Evolutionary conservation across 2,888 invertebrate genomes (phyloP), one percentile per base, ranked within the genome.

Genomic region (Amiota mariae): DNA sequence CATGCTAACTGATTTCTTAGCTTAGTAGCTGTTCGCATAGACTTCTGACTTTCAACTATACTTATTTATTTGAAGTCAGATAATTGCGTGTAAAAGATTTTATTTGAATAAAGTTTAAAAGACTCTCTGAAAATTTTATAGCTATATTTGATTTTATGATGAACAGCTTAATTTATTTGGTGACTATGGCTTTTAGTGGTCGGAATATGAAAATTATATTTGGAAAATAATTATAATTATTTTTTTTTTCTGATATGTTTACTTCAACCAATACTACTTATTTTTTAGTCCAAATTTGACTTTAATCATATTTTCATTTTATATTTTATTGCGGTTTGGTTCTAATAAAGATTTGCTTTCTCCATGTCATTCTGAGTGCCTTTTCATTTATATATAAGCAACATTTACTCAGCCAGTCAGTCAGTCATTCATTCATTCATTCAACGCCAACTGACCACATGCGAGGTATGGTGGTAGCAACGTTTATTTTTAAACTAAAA

Each of bases 281-380:
- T 36, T 20, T 49, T 46, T 51, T 15, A 10, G 48, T 24, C 1
- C 54, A 54, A 54, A 24, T 11, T 36, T 47, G 46, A 8, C 36
- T 68, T 68, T 68, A 54, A 68, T 68, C 54, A 68, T 68, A 54
- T 54, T 68, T 54, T 54, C n/a, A 68, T 68, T 9, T 54, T 24
- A 54, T 13, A 20, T 36, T 66, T 49, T 36, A 51, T 68, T 68
- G 67, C 67, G 67, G 67, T 68, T 51, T 9, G 4, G 51, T 54
- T 51, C 67, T 68, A 68, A 68, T 54, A 68, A 68, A 54, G 54
- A 68, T 54, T 68, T 68, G 51, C 8, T 36, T 36, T 36, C 6
- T 36, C 36, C 6, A 36, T 36, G 0, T 36, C 36, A 6, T 36
- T 36, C 36, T 36, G 36, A n/a, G 15, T 54, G 51, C 54, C 20